Evolutionary conservation across 1,140 invertebrate species (phyloP).

Genomic region (Penaeus japonicus): DNA sequence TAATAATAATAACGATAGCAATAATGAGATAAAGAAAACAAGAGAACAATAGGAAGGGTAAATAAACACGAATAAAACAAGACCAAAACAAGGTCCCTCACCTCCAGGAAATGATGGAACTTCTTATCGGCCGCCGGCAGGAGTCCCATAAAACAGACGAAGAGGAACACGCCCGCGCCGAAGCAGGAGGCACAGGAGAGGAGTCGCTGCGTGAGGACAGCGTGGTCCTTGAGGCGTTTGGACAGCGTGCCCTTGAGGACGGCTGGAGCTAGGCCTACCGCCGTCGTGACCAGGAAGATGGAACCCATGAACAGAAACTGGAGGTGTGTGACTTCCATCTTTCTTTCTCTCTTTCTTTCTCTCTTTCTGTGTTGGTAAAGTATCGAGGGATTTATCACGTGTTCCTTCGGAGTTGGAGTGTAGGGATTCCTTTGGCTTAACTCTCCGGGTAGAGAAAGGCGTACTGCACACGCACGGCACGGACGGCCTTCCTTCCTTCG

Average conservation of each 20-base stretch:
- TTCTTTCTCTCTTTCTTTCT: neutral
- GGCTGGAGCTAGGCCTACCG: constrained; percentile 44
- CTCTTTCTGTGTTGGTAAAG: neutral
- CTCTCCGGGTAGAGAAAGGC: no score
- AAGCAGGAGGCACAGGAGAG: constrained; percentile 55
- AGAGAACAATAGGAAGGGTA: neutral
- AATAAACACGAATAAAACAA: neutral
- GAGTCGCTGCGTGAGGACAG: neutral
- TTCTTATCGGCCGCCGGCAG: constrained; percentile 56
- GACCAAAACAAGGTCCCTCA: neutral
- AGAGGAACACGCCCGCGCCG: constrained; percentile 56
- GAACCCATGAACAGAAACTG: constrained; percentile 51
- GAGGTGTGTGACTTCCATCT: constrained; percentile 41
- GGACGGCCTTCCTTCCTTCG: no score
- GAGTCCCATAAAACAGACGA: constrained; percentile 58
- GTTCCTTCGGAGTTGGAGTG: no score
- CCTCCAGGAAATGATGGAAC: constrained; percentile 55
- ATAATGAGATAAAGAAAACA: neutral
- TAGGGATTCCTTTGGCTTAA: neutral
- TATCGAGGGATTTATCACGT: no score
- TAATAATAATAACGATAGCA: no score
- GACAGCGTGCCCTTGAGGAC: neutral
- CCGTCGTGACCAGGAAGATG: constrained; percentile 48
- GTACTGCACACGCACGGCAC: no score
- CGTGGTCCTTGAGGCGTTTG: neutral